Conservation (phyloP, 2,113 vertebrate genomes). For the Tauraco erythrolophus region DNA sequence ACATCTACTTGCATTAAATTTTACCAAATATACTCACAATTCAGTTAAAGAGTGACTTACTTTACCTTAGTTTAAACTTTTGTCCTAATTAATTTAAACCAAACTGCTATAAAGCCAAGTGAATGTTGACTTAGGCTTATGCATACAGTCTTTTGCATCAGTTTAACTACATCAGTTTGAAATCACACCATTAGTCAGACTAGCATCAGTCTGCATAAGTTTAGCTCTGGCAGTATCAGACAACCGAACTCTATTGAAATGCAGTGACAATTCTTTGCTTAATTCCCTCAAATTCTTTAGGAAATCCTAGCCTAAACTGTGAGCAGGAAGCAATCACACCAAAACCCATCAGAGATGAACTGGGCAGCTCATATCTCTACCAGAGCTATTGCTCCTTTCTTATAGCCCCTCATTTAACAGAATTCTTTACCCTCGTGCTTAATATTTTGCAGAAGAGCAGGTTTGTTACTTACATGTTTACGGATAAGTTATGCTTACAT, state of each 20-base stretch:
- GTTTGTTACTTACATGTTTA: neutral
- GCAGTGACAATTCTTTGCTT: neutral
- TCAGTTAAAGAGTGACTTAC: neutral
- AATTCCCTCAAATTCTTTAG: neutral
- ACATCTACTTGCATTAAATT: neutral
- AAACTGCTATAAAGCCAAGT: neutral
- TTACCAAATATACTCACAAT: neutral
- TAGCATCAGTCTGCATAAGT: neutral
- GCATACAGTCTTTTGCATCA: neutral
- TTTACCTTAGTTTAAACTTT: neutral
- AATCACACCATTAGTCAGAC: neutral
- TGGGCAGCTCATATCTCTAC: neutral
- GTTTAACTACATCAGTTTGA: neutral
- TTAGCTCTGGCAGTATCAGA: neutral
- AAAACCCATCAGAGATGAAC: neutral
- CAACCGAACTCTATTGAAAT: neutral
- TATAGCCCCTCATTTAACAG: neutral
- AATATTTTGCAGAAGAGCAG: neutral
- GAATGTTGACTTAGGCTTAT: neutral
- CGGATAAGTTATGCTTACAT: neutral
- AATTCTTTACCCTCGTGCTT: neutral
- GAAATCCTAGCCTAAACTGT: neutral
- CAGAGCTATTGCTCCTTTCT: neutral
- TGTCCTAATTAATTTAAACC: slow-evolving; percentile 19
- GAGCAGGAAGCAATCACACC: neutral